Evolutionary conservation across 2,888 invertebrate genomes (phyloP), one percentile per base, ranked within the genome.

Genomic region (Nymphalis polychloros): DNA sequence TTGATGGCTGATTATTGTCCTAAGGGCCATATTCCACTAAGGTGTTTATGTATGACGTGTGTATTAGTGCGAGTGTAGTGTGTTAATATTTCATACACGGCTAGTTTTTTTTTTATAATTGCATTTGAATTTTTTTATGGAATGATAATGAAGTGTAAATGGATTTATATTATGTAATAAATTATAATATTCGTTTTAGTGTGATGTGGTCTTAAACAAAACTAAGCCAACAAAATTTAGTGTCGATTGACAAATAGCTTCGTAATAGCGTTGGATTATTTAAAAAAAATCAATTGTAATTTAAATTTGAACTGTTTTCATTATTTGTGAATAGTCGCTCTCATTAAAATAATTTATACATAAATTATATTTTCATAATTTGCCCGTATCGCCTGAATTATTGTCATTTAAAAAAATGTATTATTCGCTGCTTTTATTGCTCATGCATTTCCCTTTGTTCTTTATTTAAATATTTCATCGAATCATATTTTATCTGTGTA

Each of bases 221-320:
- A 53, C 41, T 57, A 59, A 61, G 59, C 60, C 64, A 50, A n/a
- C 8, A 7, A 31, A 55, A 31, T 53, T 53, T 23, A 60, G 75
- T 80, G 86, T 81, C 83, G 86, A 86, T 78, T 86, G 90, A 91
- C 87, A 90, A 90, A 91, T 89, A 84, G 78, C 81, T 79, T 70
- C 72, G 63, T 77, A 79, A 81, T 81, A 78, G 74, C 68, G 65
- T 53, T 49, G 16, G 20, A 55, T 47, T 53, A 61, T 61, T 60
- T 19, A 23, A 59, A 13, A 59, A 16, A 61, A 48, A 61, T 1
- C 23, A 41, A 65, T 67, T 67, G 53, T 63, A 67, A 74, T 75
- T 63, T 72, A 19, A 35, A 41, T 57, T 49, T 59, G 47, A 67
- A 79, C 79, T 81, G 79, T 83, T 57, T 57, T 59, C 73, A 77